These are phyloP conservation scores for Enteromius argenteus DNA, from an alignment of 2,797 vertebrate species.

Conservation along the genomic window DNA sequence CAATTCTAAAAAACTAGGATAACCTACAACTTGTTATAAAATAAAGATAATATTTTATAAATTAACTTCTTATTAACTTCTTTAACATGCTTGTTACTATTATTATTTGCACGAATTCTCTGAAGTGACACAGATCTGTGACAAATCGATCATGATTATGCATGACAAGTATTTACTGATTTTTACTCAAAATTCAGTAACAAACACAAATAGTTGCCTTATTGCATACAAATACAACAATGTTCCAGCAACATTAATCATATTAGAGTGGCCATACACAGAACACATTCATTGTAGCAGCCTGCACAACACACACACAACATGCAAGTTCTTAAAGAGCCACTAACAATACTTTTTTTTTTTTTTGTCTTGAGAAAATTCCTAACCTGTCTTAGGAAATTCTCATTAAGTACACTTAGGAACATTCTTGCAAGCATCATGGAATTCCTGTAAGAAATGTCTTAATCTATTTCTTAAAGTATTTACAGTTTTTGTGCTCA, in stretches of 20 bases:
- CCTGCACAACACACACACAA: background rate
- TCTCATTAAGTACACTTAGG: background rate
- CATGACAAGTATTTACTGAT: background rate
- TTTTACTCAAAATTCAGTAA: too few species aligned
- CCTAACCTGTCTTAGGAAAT: background rate
- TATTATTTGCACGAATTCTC: background rate
- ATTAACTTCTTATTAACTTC: background rate
- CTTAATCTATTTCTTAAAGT: background rate
- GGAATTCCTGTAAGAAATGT: background rate
- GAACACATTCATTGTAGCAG: background rate
- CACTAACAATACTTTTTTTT: too few species aligned
- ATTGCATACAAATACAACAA: background rate
- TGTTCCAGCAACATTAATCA: background rate
- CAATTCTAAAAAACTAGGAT: background rate
- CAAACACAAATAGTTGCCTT: background rate
- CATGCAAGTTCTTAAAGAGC: background rate
- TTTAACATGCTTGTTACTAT: background rate
- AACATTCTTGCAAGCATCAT: background rate
- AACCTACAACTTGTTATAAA: background rate
- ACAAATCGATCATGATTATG: background rate
- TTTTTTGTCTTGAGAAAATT: background rate
- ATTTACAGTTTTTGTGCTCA: background rate
- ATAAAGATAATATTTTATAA: background rate
- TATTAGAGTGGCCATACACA: background rate
- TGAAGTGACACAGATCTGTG: background rate